phyloP scores from a whole-genome alignment of 2,888 invertebrate species.

The Synergus japonicus region DNA sequence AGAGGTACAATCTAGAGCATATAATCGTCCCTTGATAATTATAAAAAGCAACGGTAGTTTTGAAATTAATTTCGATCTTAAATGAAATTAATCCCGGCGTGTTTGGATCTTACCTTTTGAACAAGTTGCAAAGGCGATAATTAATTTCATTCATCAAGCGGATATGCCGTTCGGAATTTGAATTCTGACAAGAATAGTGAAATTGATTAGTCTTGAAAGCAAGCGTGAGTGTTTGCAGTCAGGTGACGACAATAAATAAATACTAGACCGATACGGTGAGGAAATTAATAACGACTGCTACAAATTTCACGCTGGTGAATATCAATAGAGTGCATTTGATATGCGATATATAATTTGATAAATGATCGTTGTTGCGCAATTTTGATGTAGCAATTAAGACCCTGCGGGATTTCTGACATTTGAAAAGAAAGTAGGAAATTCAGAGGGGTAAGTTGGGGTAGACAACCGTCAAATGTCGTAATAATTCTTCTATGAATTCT shows the following conservation, averaged over 20 bases:
- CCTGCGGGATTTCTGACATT: constrained; percentile 11
- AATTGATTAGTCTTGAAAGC: constrained; percentile 31
- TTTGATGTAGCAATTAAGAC: constrained; percentile 32
- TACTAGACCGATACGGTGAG: constrained; percentile 8
- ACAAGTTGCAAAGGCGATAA: constrained; percentile 11
- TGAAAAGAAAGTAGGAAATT: constrained; percentile 15
- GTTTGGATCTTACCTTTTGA: background rate
- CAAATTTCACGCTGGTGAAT: constrained; percentile 27
- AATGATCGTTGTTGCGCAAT: constrained; percentile 21
- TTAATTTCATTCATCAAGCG: constrained; percentile 30
- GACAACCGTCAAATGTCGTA: constrained; percentile 1
- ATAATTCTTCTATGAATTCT: background rate
- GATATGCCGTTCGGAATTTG: constrained; percentile 12
- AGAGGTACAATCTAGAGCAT: background rate
- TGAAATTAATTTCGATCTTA: constrained; percentile 13
- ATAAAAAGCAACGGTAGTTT: background rate
- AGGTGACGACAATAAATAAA: constrained; percentile 41
- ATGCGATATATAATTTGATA: constrained; percentile 24
- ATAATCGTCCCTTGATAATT: constrained; percentile 10
- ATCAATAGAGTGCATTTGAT: constrained; percentile 23
- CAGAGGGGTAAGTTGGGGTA: constrained; percentile 11
- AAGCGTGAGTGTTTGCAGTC: constrained; percentile 9
- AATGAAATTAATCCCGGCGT: constrained; percentile 13
- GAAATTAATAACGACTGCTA: constrained; percentile 38
- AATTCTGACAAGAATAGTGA: constrained; percentile 16